Evolutionary conservation across 2,888 invertebrate species (phyloP).

Genomic region (Clanis bilineata): DNA sequence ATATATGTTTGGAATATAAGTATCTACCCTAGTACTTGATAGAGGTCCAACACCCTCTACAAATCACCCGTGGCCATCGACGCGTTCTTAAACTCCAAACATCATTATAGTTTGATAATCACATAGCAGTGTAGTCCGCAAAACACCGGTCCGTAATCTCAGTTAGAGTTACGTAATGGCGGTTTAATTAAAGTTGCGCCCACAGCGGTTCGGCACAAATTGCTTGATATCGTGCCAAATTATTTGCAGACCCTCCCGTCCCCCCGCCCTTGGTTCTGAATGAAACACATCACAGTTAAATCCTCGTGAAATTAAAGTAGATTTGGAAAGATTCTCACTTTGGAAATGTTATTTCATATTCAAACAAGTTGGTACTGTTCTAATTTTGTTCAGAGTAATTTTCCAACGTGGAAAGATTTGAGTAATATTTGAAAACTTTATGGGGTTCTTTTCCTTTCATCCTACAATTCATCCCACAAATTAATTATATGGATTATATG

Average conservation of each 20-base stretch:
- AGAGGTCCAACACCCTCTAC: neutral
- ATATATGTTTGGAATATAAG: too few relatives aligned
- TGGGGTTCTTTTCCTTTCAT: neutral
- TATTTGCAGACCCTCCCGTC: conserved; percentile 14
- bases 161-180: conserved; percentile 29
- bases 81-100: conserved; percentile 14
- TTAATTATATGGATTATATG: too few relatives aligned
- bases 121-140: conserved; percentile 6
- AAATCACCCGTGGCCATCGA: neutral
- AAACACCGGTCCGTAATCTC: conserved; percentile 18
- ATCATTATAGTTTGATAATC: conserved; percentile 16
- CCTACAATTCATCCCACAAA: too few relatives aligned
- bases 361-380: neutral
- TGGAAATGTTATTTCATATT: neutral
- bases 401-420: neutral
- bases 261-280: neutral
- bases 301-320: neutral
- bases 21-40: too few relatives aligned
- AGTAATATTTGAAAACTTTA: neutral
- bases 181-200: conserved; percentile 47
- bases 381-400: neutral
- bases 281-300: conserved; percentile 4
- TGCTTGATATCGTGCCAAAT: conserved; percentile 22
- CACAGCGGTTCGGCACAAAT: conserved; percentile 13
- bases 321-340: neutral